Base-by-base conservation (phyloP, 2,888 invertebrate genomes). In the Hofmannophila pseudospretella region DNA sequence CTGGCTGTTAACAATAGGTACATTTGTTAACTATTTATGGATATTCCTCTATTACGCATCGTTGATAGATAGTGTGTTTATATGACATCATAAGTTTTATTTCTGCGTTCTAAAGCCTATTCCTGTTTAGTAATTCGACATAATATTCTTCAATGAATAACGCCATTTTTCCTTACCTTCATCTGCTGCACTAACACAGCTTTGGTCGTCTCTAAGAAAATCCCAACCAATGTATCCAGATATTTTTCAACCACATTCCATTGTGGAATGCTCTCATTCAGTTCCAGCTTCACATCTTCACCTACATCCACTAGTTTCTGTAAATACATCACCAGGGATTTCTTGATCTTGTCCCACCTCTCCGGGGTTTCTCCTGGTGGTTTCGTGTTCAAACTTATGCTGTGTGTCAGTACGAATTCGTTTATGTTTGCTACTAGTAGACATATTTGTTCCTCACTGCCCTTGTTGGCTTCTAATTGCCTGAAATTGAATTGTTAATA, bases 151-250 rank as follows among this genome's bases (percentile, higher is more conserved):
- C n/a, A n/a, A n/a, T n/a, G n/a, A n/a, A n/a, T n/a, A n/a, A n/a
- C 5, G 16, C 16, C 16, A 16, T 16, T 16, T 23, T 23, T 4
- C 8, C 10, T 25, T 65, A 90, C 90, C 86, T 88, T 88, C 73
- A 89, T 88, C 56, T 89, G 89, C 49, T 88, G 86, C 10, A 88
- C 85, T 26, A 90, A 66, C 7, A 90, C 88, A 32, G 85, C 87
- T 51, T 89, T 89, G 0, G 90, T 89, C 0, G 89, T 88, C 56
- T 88, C 88, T 48, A 89, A 70, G 61, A 90, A 90, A 26, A 88
- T 87, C 16, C 78, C 85, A 22, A 89, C 85, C 37, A 90, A 54
- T 0, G 81, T 76, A n/a, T 87, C 84, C 39, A 90, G 50, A 66
- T 79, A 88, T 44, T 71, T 84, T 48, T 54, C 54, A 2, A 78